phyloP scores from a whole-genome alignment of 2,888 invertebrate species.

The Nyleta sp. region DNA sequence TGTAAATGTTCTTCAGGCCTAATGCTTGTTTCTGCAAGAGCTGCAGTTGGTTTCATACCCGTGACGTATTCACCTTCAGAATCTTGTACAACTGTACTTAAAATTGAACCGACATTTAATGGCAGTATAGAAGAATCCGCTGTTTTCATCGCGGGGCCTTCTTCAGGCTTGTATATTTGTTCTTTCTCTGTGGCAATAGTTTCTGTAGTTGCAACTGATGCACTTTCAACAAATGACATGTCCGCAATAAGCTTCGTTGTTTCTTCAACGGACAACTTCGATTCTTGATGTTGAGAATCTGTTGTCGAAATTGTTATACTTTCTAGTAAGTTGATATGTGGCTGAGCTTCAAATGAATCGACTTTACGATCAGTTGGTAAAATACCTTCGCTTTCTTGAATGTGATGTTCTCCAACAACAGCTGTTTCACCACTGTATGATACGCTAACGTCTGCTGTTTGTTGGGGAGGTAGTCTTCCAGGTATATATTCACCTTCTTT shows the following conservation, averaged over 20 bases:
- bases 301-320: constrained; percentile 85
- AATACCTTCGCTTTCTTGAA: constrained; percentile 87
- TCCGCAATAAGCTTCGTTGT: constrained; percentile 84
- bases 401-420: constrained; percentile 84
- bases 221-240: constrained; percentile 85
- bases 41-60: constrained; percentile 83
- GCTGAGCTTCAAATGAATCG: constrained; percentile 73
- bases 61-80: constrained; percentile 85
- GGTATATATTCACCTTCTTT: constrained; percentile 86
- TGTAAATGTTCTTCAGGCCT: constrained; percentile 85
- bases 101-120: constrained; percentile 85
- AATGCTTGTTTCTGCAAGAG: constrained; percentile 85
- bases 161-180: constrained; percentile 82
- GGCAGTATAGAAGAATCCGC: constrained; percentile 82
- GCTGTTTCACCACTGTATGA: constrained; percentile 85
- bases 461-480: constrained; percentile 85
- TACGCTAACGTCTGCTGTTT: constrained; percentile 85
- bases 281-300: constrained; percentile 87
- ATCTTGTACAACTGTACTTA: constrained; percentile 87
- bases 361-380: constrained; percentile 79
- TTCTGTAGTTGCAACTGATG: constrained; percentile 85
- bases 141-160: constrained; percentile 77
- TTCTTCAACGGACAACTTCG: constrained; percentile 83
- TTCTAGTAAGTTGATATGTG: constrained; percentile 80
- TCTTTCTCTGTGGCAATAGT: constrained; percentile 86